A percentile compares a stretch with the other conserved stretches of the same genome.
Evolutionary conservation across 2,113 vertebrate genomes (phyloP).

Genomic region (Apus apus): DNA sequence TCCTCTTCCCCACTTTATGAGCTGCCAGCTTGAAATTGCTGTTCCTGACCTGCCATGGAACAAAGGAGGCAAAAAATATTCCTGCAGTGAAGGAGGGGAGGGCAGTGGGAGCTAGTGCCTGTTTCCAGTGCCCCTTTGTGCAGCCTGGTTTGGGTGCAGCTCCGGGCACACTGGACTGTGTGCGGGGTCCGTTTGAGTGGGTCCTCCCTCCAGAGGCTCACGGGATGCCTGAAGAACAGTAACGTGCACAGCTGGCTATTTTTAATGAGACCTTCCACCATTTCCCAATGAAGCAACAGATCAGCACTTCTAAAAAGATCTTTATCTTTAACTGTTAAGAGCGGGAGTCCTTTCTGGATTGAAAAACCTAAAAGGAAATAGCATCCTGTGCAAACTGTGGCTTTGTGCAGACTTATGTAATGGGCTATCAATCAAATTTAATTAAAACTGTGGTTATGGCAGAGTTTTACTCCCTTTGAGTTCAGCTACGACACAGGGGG

Average conservation of each 20-base stretch:
- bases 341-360: not conserved
- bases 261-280: not conserved
- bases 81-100: not conserved
- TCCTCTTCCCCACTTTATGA: not conserved
- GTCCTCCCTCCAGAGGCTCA: not conserved
- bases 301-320: not conserved
- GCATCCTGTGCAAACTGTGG: not conserved
- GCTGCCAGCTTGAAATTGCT: fast-evolving
- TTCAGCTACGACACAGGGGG: not conserved
- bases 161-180: fast-evolving
- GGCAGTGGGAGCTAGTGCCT: not conserved
- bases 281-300: not conserved
- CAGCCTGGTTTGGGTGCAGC: not conserved
- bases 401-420: not conserved
- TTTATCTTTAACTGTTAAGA: not conserved
- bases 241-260: not conserved
- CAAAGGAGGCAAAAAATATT: not conserved
- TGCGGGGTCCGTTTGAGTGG: fast-evolving
- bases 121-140: not conserved
- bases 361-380: not conserved
- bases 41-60: not conserved
- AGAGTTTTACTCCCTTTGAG: not conserved
- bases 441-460: not conserved
- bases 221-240: not conserved
- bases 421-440: conserved; percentile 29